phyloP scores from a whole-genome alignment of 2,888 invertebrate genomes.

The Glaucopsyche alexis region DNA sequence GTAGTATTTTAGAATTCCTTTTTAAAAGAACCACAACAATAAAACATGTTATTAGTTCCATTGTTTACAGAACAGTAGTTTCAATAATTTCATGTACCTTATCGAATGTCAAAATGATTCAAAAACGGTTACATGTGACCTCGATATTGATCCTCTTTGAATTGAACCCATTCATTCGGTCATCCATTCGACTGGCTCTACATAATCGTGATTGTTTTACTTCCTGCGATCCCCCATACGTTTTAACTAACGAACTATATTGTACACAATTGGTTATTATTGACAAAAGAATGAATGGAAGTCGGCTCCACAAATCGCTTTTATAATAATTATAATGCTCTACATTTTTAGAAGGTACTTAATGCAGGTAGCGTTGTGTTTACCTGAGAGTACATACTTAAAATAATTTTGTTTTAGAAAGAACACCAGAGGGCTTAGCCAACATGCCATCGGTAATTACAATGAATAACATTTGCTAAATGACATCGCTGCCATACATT shows the following conservation, averaged over 20 bases:
- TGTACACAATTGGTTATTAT: constrained; percentile 46
- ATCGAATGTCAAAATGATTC: constrained; percentile 22
- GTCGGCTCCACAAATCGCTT: background rate
- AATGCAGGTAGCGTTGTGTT: background rate
- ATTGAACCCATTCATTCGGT: constrained; percentile 40
- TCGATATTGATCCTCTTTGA: constrained; percentile 39
- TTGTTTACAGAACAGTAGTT: background rate
- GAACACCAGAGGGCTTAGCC: no score
- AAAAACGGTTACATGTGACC: constrained; percentile 36
- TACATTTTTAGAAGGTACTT: background rate
- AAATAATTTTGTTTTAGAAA: no score
- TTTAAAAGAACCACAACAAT: background rate
- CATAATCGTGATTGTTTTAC: constrained; percentile 39
- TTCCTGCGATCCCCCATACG: constrained; percentile 36
- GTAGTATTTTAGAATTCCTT: no score
- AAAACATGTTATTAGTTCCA: background rate
- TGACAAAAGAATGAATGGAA: constrained; percentile 35
- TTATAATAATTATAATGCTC: background rate
- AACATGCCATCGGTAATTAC: no score
- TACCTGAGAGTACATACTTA: no score
- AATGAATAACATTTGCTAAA: no score
- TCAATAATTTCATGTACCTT: background rate
- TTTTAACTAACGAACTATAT: constrained; percentile 27
- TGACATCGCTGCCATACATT: no score
- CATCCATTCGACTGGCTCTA: constrained; percentile 34